Percentiles rank a stretch among this genome's conserved stretches.
Evolutionary conservation across 2,888 invertebrate species (phyloP).

Genomic region (Teinopalpus imperialis): DNA sequence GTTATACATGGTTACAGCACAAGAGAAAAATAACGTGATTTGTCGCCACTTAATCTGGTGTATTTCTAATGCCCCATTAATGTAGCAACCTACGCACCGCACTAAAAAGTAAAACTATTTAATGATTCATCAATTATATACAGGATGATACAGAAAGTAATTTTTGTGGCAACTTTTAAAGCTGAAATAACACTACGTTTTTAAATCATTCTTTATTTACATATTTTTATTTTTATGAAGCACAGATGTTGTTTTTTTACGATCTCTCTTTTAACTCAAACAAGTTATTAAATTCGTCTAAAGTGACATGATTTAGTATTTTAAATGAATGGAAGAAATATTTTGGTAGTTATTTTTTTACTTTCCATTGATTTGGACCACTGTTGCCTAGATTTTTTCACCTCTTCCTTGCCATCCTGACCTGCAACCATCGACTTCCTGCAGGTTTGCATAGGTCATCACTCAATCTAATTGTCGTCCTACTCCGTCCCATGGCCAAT

Average conservation of each 20-base stretch:
- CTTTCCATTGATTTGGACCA: no score
- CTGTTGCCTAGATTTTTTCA: no score
- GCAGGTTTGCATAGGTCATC: no score
- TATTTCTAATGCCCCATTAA: background rate
- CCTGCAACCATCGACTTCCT: no score
- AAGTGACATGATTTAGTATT: background rate
- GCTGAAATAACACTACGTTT: background rate
- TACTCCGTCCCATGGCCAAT: no score
- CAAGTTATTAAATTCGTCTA: background rate
- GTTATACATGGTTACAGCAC: conserved; percentile 24
- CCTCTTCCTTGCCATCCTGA: no score
- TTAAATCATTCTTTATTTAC: background rate
- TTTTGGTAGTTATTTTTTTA: no score
- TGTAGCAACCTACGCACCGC: conserved; percentile 5
- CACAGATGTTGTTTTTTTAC: background rate
- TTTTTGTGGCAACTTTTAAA: conserved; percentile 1
- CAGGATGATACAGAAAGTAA: conserved; percentile 6
- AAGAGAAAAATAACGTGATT: background rate
- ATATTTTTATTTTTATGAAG: background rate
- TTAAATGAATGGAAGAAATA: no score
- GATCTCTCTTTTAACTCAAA: background rate
- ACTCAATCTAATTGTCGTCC: no score
- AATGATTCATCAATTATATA: conserved; percentile 3
- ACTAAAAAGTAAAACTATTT: conserved; percentile 9
- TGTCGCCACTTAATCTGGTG: conserved; percentile 7